Evolutionary conservation across 2,888 invertebrate species (phyloP).

Genomic region (Eucriotettix oculatus): DNA sequence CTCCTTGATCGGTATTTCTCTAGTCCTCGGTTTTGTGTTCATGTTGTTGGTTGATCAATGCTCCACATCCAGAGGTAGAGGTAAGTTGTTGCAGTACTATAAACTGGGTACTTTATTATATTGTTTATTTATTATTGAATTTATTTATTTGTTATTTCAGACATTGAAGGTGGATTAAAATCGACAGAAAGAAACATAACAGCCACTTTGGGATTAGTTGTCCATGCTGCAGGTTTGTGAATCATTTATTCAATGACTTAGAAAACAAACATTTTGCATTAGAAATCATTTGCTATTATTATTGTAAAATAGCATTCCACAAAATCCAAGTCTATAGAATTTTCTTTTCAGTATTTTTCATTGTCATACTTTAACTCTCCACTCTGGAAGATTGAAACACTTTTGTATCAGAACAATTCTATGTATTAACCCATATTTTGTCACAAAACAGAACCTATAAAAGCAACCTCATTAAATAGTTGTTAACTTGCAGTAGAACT

Average conservation of each 20-base stretch:
- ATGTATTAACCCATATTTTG: no score
- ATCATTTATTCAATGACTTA: not conserved
- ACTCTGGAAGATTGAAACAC: no score
- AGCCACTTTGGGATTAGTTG: slow-evolving; percentile 90
- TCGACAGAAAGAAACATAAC: slow-evolving; percentile 50
- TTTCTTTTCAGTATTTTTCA: no score
- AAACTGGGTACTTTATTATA: not conserved
- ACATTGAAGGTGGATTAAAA: slow-evolving; percentile 23
- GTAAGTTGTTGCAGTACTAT: slow-evolving; percentile 24
- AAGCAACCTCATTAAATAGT: no score
- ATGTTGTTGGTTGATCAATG: slow-evolving; percentile 93
- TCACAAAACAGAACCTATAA: no score
- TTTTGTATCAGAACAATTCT: no score
- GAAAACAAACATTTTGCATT: no score
- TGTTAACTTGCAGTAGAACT: no score
- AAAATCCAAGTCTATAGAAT: no score
- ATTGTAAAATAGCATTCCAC: no score
- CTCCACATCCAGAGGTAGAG: slow-evolving; percentile 38
- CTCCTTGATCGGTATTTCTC: slow-evolving; percentile 74
- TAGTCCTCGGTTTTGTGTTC: slow-evolving; percentile 91
- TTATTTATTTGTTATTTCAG: slow-evolving; percentile 15
- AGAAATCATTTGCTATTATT: no score
- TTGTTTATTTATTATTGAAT: not conserved
- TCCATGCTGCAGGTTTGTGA: slow-evolving; percentile 79
- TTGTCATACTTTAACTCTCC: no score